phyloP scores from a whole-genome alignment of 2,888 invertebrate species.

The Stenurella melanura region DNA sequence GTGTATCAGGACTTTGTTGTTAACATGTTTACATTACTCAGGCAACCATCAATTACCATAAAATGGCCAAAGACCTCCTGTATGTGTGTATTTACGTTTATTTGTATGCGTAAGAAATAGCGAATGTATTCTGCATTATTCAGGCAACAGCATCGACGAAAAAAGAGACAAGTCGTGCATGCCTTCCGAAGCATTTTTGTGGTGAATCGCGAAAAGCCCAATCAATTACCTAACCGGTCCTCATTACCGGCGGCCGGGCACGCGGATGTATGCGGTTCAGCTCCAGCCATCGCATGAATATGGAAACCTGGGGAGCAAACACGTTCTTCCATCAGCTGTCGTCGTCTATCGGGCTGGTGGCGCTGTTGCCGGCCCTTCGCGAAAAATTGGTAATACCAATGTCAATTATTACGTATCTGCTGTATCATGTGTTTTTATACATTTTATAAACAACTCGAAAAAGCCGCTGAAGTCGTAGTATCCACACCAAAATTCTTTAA shows the following conservation, averaged over 20 bases:
- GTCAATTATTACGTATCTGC: too few relatives aligned
- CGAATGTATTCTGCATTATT: conserved; percentile 49
- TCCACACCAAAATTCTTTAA: too few relatives aligned
- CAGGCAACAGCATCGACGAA: conserved; percentile 40
- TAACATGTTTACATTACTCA: conserved; percentile 32
- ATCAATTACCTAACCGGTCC: conserved; percentile 60
- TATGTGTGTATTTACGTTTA: conserved; percentile 40
- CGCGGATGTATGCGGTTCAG: conserved; percentile 41
- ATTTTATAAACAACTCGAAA: too few relatives aligned
- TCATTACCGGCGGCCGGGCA: conserved; percentile 53
- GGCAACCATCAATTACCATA: conserved; percentile 31
- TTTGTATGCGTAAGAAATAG: conserved; percentile 46
- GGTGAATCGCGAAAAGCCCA: conserved; percentile 56
- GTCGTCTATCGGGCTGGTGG: background rate
- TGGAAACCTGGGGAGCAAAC: conserved; percentile 47
- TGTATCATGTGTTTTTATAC: too few relatives aligned
- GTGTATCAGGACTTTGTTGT: background rate
- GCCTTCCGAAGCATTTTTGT: conserved; percentile 56
- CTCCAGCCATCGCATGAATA: conserved; percentile 45
- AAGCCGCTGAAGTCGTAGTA: too few relatives aligned
- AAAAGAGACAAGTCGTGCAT: conserved; percentile 42
- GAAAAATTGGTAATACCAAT: background rate
- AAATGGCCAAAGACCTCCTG: conserved; percentile 49
- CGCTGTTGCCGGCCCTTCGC: conserved; percentile 1
- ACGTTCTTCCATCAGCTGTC: conserved; percentile 43